Conservation (phyloP, 2,113 vertebrate genomes). For the Mesocricetus auratus region DNA sequence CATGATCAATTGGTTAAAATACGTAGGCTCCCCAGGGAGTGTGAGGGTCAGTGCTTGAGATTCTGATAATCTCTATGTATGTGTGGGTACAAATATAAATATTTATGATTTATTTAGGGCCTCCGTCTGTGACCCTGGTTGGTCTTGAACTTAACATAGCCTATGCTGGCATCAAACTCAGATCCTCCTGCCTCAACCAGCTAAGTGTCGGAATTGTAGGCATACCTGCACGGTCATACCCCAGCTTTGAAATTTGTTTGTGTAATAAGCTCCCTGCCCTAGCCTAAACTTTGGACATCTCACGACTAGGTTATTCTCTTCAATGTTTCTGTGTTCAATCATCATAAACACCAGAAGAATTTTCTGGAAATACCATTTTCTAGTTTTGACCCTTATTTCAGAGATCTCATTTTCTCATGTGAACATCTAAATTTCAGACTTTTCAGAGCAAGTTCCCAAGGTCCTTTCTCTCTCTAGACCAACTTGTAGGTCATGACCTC, state of each 20-base stretch:
- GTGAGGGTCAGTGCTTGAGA: not conserved
- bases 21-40: not conserved
- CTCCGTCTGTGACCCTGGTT: not conserved
- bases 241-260: not conserved
- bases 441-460: not conserved
- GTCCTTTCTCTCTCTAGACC: not conserved
- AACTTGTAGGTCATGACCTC: not conserved
- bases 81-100: not conserved
- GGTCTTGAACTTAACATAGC: not conserved
- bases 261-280: not conserved
- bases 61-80: not conserved
- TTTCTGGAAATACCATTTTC: slow-evolving; percentile 4
- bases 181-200: not conserved
- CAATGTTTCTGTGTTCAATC: not conserved
- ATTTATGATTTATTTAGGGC: not conserved
- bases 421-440: not conserved
- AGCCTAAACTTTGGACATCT: not conserved
- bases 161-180: not conserved
- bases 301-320: not conserved
- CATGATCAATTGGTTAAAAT: not conserved
- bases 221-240: not conserved
- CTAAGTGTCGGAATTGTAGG: not conserved
- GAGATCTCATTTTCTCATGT: not conserved
- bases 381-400: not conserved
- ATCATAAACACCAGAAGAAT: not conserved